These are phyloP conservation scores for Halocynthia aurantium DNA, from an alignment of 23 tunicate species.

Conservation along the genomic window DNA sequence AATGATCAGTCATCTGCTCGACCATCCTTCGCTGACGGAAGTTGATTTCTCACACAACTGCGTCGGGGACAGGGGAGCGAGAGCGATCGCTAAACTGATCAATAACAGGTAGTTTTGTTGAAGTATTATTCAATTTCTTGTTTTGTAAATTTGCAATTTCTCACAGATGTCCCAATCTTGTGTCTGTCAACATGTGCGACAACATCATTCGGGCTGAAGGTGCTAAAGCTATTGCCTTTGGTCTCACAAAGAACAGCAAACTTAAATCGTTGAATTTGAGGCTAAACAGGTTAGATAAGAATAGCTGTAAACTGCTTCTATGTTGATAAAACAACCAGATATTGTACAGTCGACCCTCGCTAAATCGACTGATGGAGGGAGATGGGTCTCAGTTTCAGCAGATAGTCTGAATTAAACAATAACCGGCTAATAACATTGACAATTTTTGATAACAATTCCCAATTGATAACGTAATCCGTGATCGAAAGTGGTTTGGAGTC, in stretches of 20 bases:
- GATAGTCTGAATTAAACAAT: too few relatives aligned
- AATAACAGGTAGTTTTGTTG: slow-evolving; percentile 63
- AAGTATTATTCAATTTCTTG: not conserved
- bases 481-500: too few relatives aligned
- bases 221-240: slow-evolving; percentile 81
- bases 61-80: slow-evolving; percentile 80
- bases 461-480: too few relatives aligned
- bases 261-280: slow-evolving; percentile 51
- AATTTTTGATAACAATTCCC: too few relatives aligned
- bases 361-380: too few relatives aligned
- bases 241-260: slow-evolving; percentile 54
- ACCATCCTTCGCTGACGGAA: slow-evolving; percentile 66
- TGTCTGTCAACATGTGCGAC: slow-evolving; percentile 45
- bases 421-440: too few relatives aligned
- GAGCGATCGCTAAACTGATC: slow-evolving; percentile 88
- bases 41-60: slow-evolving; percentile 82
- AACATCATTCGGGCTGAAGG: slow-evolving; percentile 75
- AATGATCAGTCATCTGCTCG: slow-evolving; percentile 56
- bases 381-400: too few relatives aligned
- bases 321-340: too few relatives aligned
- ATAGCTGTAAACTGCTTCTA: too few relatives aligned
- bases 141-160: not conserved
- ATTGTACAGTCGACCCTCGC: too few relatives aligned
- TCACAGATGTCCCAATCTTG: slow-evolving; percentile 81
- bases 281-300: slow-evolving; percentile 49